Evolutionary conservation across 2,797 vertebrate species (phyloP), one percentile per base, ranked within the genome.

Genomic region (Philypnodon macrostomus): DNA sequence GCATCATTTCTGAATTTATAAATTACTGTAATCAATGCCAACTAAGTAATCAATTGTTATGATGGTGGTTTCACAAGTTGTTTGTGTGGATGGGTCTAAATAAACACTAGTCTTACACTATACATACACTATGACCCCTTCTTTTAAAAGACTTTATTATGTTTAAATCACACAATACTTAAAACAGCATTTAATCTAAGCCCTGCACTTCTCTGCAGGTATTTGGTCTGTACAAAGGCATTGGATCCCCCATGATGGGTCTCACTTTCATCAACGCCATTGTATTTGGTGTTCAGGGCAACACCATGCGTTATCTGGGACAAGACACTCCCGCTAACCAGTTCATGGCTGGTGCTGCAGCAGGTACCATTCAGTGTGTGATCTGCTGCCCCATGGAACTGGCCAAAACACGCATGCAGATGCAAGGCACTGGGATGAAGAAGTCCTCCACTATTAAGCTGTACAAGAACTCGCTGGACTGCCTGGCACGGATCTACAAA

Each of bases 381-480:
- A 92, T 98, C 85, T 98, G 96, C 85, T 98, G 96, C 63, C 97
- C 97, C 13, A 95, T 99, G 94, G 97, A 99, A 67, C 64, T 99
- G 80, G 96, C 95, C 14, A 99, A 99, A 83, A 98, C 97, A 0
- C 93, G 96, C 65, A 93, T 99, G 94, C 97, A 99, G 73, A 89
- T 98, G 83, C 97, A 98, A 77, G 96, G 91, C n/a, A 92, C 92
- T 0, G 95, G 97, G 0, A 90, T 93, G 81, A 93, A 85, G 67
- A 88, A 92, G 68, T 85, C 89, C 0, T 86, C 41, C 10, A 44
- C 88, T 2, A 86, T 62, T 0, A 96, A 91, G 81, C 54, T 91
- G 69, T 99, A 99, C 87, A 94, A 93, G 73, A 98, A 94, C 67
- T 95, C 97, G 1, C 78, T 97, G 81, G 93, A 98, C 86, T 99